Conservation (phyloP, 2,888 invertebrate genomes). For the Hyposoter dolosus region DNA sequence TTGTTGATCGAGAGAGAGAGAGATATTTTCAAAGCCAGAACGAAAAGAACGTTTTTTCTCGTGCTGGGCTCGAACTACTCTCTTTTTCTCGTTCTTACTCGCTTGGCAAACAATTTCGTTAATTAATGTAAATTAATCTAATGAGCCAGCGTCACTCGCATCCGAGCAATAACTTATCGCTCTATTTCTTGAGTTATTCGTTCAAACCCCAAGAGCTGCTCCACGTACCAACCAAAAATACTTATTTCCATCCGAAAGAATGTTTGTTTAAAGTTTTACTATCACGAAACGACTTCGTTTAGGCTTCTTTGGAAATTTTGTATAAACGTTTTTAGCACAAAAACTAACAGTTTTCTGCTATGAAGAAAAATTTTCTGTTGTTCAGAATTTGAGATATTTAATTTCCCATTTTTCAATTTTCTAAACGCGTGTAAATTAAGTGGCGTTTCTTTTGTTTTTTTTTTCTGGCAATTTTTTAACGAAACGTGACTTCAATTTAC, state of each 20-base stretch:
- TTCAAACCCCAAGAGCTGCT: neutral
- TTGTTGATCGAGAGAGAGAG: neutral
- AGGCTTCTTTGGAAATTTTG: no score
- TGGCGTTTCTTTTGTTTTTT: no score
- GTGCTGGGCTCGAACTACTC: neutral
- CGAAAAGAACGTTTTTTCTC: neutral
- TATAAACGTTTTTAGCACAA: no score
- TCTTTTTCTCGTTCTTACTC: constrained; percentile 32
- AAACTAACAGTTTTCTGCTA: no score
- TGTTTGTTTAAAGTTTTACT: neutral
- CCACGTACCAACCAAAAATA: neutral
- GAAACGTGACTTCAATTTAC: no score
- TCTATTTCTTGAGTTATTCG: constrained; percentile 2
- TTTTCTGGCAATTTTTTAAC: no score
- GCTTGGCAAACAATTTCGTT: constrained; percentile 77
- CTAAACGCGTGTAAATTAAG: no score
- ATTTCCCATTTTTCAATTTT: no score
- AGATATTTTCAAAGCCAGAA: neutral
- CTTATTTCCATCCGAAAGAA: neutral
- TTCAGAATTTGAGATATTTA: no score
- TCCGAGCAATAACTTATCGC: constrained; percentile 44
- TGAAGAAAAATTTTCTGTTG: no score
- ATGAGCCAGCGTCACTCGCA: constrained; percentile 71
- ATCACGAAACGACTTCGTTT: no score
- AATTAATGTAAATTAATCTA: constrained; percentile 79